Base-by-base conservation (phyloP, 1,140 invertebrate genomes). In the Bombyx mandarina region DNA sequence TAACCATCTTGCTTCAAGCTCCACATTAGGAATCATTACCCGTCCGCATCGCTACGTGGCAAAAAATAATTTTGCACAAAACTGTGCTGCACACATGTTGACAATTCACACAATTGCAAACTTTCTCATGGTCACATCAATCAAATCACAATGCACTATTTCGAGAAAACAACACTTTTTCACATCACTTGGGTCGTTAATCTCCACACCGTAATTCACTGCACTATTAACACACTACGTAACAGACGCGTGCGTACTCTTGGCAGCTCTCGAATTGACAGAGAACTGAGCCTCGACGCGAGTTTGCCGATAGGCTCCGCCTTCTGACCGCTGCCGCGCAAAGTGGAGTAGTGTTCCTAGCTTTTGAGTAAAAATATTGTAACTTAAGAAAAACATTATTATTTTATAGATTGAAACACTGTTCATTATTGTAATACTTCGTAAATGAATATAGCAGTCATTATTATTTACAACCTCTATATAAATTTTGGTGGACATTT, bases 1-100 rank as follows among this genome's bases (percentile, higher is more conserved):
- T 97, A 94, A 99, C 97, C 97, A 99, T 99, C 93, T 95, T 97
- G 94, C 83, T 86, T 82, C 83, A 65, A 86, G 77, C 84, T 86
- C 86, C 84, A 86, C 86, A 88, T 88, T 87, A 88, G 85, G 85
- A 88, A 86, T 88, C 85, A 87, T 88, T 87, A 87, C 82, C 84
- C 84, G 82, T 84, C 82, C 81, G 81, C 79, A 77, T 87, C 82
- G 86, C 84, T 86, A 88, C 86, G 86, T 88, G 86, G 86, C 86
- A 88, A 86, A 88, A 86, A 88, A 78, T 80, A 88, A 88, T 86
- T 88, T 86, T 86, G 82, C 86, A 85, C 82, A 76, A 71, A 79
- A 78, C 73, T 73, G 82, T 85, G 82, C 79, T 75, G 69, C 66
- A 80, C 82, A 87, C 84, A 86, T 87, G 86, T 88, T 88, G 79